Evolutionary conservation across 2,113 vertebrate species (phyloP), one percentile per base, ranked within the genome.

Genomic region (Brachyistius frenatus): DNA sequence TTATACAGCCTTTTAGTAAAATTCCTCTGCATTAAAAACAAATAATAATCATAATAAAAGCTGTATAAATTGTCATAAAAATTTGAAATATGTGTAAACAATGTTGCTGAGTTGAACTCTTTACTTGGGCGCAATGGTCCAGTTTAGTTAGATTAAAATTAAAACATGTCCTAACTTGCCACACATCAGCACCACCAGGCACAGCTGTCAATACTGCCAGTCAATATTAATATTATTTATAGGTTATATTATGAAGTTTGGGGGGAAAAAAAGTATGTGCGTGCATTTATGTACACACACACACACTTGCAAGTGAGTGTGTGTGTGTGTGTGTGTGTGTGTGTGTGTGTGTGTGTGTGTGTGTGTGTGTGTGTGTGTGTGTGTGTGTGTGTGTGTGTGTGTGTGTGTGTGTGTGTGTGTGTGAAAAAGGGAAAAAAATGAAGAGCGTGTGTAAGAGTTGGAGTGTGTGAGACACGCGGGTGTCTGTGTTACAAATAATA

Each of bases 231-330:
- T 5, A 53, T 6, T 36, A 16, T 35, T 9, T 37, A 32, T 10
- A 32, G 10, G 33, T 37, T 16, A 5, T 36, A 35, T 50, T 52
- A 23, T 66, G 6, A 67, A 46, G 50, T 86, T 73, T 80, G 23
- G 23, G 1, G 1, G 1, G 14, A 9, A 41, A 61, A 52, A n/a
- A 68, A 73, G 50, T 77, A 55, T 76, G 47, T 80, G 56, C 50
- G 23, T 36, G 32, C 16, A 41, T 76, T 57, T 39, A 75, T 46
- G n/a, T 33, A 49, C 60, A 71, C 71, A 75, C 30, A 72, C 49
- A 52, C 64, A 80, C 63, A 81, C 62, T 56, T 74, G 56, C 54
- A 36, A 50, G 32, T 54, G 39, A 47, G 61, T 47, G 31, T 53
- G 33, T 55, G 32, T 36, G 4, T 32, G 52, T 56, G 14, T 32